phyloP scores from a whole-genome alignment of 2,113 vertebrate genomes.

The Phasianus colchicus region DNA sequence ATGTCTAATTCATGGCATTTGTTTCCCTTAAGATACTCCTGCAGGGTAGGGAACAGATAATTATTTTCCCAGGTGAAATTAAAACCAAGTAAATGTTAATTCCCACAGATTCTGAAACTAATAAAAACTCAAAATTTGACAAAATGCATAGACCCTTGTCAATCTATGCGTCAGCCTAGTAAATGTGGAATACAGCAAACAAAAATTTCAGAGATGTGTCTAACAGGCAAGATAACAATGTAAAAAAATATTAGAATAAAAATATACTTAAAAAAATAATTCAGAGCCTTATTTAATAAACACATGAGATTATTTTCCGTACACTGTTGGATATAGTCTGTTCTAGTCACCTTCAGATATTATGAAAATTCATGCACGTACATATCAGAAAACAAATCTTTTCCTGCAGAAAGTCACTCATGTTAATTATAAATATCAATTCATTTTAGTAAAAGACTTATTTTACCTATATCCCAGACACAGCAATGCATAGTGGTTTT shows the following conservation, averaged over 20 bases:
- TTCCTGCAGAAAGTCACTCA: neutral
- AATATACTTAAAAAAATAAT: neutral
- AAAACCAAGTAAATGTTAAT: neutral
- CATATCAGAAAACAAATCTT: neutral
- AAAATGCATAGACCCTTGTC: neutral
- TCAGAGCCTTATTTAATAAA: neutral
- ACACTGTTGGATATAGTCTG: neutral
- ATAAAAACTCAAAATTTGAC: neutral
- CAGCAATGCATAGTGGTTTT: neutral
- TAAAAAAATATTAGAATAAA: neutral
- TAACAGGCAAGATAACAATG: neutral
- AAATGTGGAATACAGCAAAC: neutral
- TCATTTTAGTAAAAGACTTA: neutral
- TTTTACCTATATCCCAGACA: neutral
- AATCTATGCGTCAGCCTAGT: neutral
- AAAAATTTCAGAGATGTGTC: neutral
- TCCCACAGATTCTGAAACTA: neutral
- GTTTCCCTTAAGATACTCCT: neutral
- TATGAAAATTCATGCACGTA: neutral
- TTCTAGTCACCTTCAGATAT: neutral
- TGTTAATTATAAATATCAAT: neutral
- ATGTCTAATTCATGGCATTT: neutral
- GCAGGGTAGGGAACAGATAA: neutral
- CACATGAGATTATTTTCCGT: neutral
- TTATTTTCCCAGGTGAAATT: neutral